Percentiles rank a stretch among this genome's conserved stretches.
phyloP scores from a whole-genome alignment of 2,888 invertebrate species.

The Trissolcus japonicus region DNA sequence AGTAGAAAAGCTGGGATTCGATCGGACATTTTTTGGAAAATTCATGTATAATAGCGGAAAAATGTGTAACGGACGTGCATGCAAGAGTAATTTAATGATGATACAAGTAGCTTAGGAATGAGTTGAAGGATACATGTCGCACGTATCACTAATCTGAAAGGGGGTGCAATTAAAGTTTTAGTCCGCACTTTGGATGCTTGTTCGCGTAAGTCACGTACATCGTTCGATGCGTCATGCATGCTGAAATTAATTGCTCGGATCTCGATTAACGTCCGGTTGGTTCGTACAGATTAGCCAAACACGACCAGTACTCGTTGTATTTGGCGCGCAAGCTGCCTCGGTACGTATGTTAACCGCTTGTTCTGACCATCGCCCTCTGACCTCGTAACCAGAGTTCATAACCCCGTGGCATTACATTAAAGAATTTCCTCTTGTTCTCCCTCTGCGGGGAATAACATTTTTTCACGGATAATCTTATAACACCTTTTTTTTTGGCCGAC shows the following conservation, averaged over 20 bases:
- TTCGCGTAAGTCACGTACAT: slow-evolving; percentile 46
- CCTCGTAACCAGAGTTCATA: slow-evolving; percentile 47
- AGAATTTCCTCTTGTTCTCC: slow-evolving; percentile 27
- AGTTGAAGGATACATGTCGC: slow-evolving; percentile 40
- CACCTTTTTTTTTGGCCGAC: slow-evolving; percentile 19
- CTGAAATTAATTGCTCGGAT: slow-evolving; percentile 70
- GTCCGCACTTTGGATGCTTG: slow-evolving; percentile 40
- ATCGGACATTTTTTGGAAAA: too few species aligned
- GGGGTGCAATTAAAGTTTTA: slow-evolving; percentile 44
- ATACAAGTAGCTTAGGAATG: slow-evolving; percentile 12
- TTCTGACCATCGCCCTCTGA: slow-evolving; percentile 48
- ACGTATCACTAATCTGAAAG: slow-evolving; percentile 37
- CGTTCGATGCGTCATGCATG: slow-evolving; percentile 61
- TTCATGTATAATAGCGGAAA: too few species aligned
- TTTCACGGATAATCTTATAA: slow-evolving; percentile 29
- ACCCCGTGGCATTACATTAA: slow-evolving; percentile 30
- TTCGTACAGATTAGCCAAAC: slow-evolving; percentile 64
- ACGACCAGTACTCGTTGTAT: slow-evolving; percentile 45
- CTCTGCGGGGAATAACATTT: slow-evolving; percentile 7
- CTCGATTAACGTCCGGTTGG: slow-evolving; percentile 67
- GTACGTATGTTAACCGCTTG: slow-evolving; percentile 44
- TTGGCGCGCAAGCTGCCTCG: slow-evolving; percentile 33
- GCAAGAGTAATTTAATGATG: neutral
- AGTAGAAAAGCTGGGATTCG: too few species aligned
- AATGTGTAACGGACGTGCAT: too few species aligned